A percentile compares a stretch with the other conserved stretches of the same genome.
phyloP scores from a whole-genome alignment of 2,888 invertebrate species.

The Drosophila rellima region DNA sequence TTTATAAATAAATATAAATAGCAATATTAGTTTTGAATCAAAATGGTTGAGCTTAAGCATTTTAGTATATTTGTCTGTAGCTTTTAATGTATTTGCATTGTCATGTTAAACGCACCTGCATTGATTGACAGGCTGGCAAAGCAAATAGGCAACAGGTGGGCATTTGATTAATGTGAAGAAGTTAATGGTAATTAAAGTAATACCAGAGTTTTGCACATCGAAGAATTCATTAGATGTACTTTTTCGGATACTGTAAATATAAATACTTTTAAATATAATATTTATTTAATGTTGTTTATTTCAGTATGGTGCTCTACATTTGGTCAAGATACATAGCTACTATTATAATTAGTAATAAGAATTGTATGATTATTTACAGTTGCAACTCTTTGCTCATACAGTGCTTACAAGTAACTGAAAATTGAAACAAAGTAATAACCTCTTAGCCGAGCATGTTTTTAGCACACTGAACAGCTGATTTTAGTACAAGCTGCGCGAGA shows the following conservation, averaged over 20 bases:
- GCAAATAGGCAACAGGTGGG: conserved; percentile 53
- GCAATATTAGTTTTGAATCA: not conserved
- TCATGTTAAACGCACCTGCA: conserved; percentile 23
- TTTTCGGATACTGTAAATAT: not conserved
- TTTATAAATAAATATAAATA: not conserved
- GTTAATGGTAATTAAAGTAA: not conserved
- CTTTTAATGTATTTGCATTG: too few relatives aligned
- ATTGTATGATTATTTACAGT: not conserved
- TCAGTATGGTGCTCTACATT: not conserved
- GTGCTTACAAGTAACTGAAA: not conserved
- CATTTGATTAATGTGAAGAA: conserved; percentile 45
- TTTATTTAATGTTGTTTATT: not conserved
- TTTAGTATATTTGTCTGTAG: not conserved
- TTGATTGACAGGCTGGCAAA: conserved; percentile 50
- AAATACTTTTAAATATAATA: not conserved
- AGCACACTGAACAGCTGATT: conserved; percentile 64
- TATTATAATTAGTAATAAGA: not conserved
- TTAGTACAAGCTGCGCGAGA: conserved; percentile 65
- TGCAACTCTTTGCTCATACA: not conserved
- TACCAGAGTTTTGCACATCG: not conserved
- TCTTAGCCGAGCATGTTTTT: conserved; percentile 38
- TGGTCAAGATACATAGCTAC: not conserved
- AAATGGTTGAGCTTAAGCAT: not conserved
- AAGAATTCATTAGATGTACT: not conserved
- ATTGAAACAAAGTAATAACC: conserved; percentile 1